Percentiles rank a stretch among this genome's conserved stretches.
Conservation (phyloP, 2,797 vertebrate genomes). For the Aselliscus stoliczkanus region DNA sequence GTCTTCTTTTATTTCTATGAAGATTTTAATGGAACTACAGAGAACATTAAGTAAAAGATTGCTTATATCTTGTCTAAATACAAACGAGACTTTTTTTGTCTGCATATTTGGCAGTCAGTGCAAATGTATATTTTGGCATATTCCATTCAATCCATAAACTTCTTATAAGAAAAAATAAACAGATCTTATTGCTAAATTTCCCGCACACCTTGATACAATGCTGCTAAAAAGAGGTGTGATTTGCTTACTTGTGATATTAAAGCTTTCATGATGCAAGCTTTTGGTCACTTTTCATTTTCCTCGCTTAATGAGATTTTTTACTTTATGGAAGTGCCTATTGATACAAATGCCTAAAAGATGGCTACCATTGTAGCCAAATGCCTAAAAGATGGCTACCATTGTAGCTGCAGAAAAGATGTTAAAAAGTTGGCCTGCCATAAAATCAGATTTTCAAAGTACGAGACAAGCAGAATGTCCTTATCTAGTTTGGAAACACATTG, state of each 20-base stretch:
- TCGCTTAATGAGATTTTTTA: neutral
- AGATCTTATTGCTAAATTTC: neutral
- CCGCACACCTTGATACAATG: neutral
- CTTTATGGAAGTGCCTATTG: neutral
- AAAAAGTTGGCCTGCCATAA: neutral
- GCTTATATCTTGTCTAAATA: neutral
- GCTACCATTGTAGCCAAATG: no score
- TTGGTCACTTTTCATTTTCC: conserved; percentile 2
- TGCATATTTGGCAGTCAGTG: neutral
- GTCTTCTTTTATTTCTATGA: neutral
- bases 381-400: neutral
- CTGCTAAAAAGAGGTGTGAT: neutral
- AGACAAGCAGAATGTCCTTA: neutral
- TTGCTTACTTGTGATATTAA: neutral
- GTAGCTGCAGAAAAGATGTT: neutral
- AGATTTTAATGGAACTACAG: neutral
- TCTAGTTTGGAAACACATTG: neutral
- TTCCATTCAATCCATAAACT: neutral
- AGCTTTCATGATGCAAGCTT: neutral
- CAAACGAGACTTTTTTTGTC: neutral
- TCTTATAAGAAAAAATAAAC: neutral
- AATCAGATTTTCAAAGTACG: neutral
- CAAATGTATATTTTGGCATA: neutral
- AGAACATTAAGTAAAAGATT: neutral
- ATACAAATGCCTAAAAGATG: neutral